Evolutionary conservation across 30 jellyfish, hydroid and myxozoan species (phyloP), one percentile per base, ranked within the genome.

Genomic region (Euphysa ruthae): DNA sequence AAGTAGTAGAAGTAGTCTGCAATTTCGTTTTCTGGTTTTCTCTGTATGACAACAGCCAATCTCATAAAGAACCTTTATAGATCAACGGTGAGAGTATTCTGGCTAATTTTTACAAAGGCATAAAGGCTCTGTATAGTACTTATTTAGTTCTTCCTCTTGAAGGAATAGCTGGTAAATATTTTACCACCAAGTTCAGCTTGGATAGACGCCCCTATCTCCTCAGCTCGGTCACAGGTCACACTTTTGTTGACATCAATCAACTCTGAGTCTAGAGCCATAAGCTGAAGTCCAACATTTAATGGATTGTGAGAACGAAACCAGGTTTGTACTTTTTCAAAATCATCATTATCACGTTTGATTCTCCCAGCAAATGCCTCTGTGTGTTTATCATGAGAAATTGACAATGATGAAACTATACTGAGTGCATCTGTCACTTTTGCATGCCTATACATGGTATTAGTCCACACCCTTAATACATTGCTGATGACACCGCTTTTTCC

Each of bases 41-140:
- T 28, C 22, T 50, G 75, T 4, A 38, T 31, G 6, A 69, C 6
- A 24, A 38, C 34, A 5, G 52, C 43, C 80, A 69, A 30, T 75
- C 73, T 46, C 51, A 4, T 68, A 56, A 55, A 46, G 68, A 28
- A 63, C 60, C 74, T 63, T 78, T 5, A 73, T 69, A 83, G 74
- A 65, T 4, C 71, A 82, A 29, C 93, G 85, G 3, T 79, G 82
- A n/a, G 75, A 24, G 0, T 83, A 69, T 42, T 50, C 14, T 32
- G 66, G 85, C 0, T 83, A 14, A 38, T 69, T 16, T 7, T 21
- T 16, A 46, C n/a, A 24, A 18, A 58, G 3, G n/a, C 7, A 73
- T n/a, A n/a, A n/a, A n/a, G n/a, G n/a, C n/a, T n/a, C n/a, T 13
- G 23, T 32, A 30, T 32, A 69, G 23, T 49, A 10, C 24, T 50